These are phyloP conservation scores for Anabas testudineus DNA, from an alignment of 2,797 vertebrate genomes.

Conservation along the genomic window DNA sequence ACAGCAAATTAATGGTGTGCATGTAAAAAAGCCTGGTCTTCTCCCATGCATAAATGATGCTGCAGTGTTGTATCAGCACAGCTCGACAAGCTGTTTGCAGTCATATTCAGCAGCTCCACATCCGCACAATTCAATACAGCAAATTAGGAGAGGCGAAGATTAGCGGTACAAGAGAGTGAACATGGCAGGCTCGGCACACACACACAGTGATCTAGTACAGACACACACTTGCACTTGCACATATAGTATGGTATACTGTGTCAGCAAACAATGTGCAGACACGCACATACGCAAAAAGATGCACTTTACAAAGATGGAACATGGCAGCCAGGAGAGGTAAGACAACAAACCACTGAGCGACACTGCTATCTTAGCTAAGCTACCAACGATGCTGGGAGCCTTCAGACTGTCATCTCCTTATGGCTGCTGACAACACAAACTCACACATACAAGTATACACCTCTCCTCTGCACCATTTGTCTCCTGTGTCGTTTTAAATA, in stretches of 20 bases:
- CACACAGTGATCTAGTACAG: slow-evolving; percentile 14
- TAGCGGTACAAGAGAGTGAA: slow-evolving; percentile 74
- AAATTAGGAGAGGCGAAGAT: slow-evolving; percentile 81
- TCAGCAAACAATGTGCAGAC: slow-evolving; percentile 54
- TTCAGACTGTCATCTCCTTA: slow-evolving; percentile 60
- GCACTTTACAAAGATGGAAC: slow-evolving; percentile 51
- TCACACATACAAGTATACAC: slow-evolving; percentile 24
- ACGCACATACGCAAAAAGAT: slow-evolving; percentile 35
- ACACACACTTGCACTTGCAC: slow-evolving; percentile 30
- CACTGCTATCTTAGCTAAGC: slow-evolving; percentile 51
- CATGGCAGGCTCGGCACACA: slow-evolving; percentile 72
- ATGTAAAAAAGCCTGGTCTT: slow-evolving; percentile 75
- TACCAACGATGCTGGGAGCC: slow-evolving; percentile 44
- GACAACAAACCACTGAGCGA: slow-evolving; percentile 51
- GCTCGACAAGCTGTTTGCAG: slow-evolving; percentile 78
- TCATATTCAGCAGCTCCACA: slow-evolving; percentile 75
- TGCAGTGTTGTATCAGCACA: slow-evolving; percentile 69
- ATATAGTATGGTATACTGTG: slow-evolving; percentile 53
- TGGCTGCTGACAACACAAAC: slow-evolving; percentile 59
- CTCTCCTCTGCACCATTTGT: slow-evolving; percentile 42
- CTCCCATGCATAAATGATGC: slow-evolving; percentile 81
- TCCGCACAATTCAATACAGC: slow-evolving; percentile 73
- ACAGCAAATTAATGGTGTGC: slow-evolving; percentile 77
- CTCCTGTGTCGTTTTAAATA: slow-evolving; percentile 53
- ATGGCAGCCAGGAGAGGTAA: slow-evolving; percentile 57